Percentiles rank a stretch among this genome's conserved stretches.
Evolutionary conservation across 2,113 vertebrate genomes (phyloP).

Genomic region (Notarius lentiginosus): DNA sequence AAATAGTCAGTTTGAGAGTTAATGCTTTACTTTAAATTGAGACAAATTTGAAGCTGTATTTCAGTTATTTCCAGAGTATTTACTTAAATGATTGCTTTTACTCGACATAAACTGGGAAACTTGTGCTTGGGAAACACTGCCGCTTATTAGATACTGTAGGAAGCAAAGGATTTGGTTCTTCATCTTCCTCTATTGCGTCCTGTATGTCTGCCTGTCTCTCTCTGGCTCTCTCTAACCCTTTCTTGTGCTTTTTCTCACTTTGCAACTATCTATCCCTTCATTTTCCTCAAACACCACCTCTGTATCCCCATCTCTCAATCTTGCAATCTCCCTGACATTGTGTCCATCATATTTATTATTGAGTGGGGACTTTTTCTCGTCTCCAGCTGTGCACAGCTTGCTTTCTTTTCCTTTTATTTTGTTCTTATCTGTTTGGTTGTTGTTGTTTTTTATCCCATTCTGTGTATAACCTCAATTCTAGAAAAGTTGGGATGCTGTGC

Average conservation of each 20-base stretch:
- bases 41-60: neutral
- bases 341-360: neutral
- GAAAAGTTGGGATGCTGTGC: too few species aligned
- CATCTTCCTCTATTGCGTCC: neutral
- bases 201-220: neutral
- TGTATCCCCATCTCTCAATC: neutral
- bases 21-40: too few species aligned
- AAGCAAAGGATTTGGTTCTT: neutral
- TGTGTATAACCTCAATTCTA: neutral
- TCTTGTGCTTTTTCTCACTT: neutral
- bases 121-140: neutral
- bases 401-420: neutral
- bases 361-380: neutral
- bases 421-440: neutral
- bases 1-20: too few species aligned
- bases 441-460: neutral
- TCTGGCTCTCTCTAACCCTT: neutral
- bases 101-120: neutral
- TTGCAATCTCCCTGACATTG: neutral
- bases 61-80: neutral
- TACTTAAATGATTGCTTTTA: neutral
- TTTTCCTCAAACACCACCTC: neutral
- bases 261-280: neutral
- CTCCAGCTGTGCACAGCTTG: conserved; percentile 1
- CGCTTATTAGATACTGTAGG: neutral